Evolutionary conservation across 2,113 vertebrate species (phyloP), one percentile per base, ranked within the genome.

Genomic region (Oenanthe oenanthe): DNA sequence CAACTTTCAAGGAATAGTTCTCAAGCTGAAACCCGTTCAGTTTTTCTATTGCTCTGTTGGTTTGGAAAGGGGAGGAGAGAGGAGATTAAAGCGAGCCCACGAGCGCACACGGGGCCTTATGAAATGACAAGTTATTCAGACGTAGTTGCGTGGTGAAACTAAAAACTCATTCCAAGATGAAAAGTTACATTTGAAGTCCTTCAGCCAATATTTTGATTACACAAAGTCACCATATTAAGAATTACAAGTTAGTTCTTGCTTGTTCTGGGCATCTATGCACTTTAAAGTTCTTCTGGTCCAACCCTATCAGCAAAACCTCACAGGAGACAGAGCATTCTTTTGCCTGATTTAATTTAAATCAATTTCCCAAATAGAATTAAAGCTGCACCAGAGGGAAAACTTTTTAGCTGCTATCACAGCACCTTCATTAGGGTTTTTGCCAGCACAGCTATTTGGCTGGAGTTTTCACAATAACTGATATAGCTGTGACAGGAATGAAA

Each of bases 21-120:
- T 99, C 99, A 97, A 99, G 98, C 97, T 99, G 98, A 95, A 98
- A 99, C 62, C 99, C 99, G 1, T 99, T 99, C 80, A 99, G 97
- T 96, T 99, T 99, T 96, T 99, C 99, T 97, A 99, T 98, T 24
- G 99, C 99, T 98, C 99, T 99, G 89, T 75, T 91, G 43, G 47
- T 93, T 96, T 63, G 58, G 38, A 78, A 96, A 90, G 56, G 18
- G 17, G 34, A 96, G 22, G 86, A 76, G 66, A 62, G 14, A 58
- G n/a, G 29, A 51, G 40, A 22, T 77, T 57, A 17, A 36, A 38
- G 63, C 48, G 56, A 31, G 7, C 3, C 14, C 38, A 62, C 3
- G 19, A 25, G 67, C 36, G 60, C 28, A 76, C 3, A 3, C 29
- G 19, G 12, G 70, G 14, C 28, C 38, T 85, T 63, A 57, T 26